Conservation (phyloP, 2,113 vertebrate species). For the Paedocypris sp. region DNA sequence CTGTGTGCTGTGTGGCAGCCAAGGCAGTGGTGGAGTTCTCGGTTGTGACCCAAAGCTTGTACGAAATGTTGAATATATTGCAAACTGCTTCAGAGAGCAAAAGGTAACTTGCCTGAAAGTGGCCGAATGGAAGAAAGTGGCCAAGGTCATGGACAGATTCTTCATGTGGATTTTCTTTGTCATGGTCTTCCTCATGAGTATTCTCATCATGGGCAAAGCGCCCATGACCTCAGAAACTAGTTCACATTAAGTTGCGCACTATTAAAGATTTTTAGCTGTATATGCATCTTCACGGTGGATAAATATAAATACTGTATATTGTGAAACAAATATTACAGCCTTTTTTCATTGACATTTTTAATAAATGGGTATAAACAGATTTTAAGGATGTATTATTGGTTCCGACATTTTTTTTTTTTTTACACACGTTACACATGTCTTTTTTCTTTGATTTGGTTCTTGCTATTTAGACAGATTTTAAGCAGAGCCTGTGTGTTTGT, state of each 20-base stretch:
- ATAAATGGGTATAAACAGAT: no score
- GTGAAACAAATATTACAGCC: no score
- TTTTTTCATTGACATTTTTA: not conserved
- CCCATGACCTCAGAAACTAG: conserved; percentile 42
- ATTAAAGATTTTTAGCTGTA: no score
- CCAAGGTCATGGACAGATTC: conserved; percentile 95
- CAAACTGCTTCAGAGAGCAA: conserved; percentile 83
- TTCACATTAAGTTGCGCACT: no score
- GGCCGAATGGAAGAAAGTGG: conserved; percentile 93
- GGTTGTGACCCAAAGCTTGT: conserved; percentile 55
- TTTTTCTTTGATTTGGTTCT: not conserved
- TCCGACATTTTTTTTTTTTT: no score
- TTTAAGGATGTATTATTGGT: no score
- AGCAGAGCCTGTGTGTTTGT: not conserved
- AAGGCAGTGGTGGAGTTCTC: conserved; percentile 15
- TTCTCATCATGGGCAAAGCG: conserved; percentile 82
- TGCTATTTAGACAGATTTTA: not conserved
- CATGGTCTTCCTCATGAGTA: conserved; percentile 96
- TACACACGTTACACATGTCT: not conserved
- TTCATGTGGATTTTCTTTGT: conserved; percentile 98
- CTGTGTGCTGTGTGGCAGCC: conserved; percentile 54
- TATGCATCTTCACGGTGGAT: no score
- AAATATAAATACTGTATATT: no score
- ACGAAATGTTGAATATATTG: conserved; percentile 83
- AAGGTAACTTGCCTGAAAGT: conserved; percentile 78